Conservation (phyloP, 2,797 vertebrate species). For the Amazona finschi region DNA sequence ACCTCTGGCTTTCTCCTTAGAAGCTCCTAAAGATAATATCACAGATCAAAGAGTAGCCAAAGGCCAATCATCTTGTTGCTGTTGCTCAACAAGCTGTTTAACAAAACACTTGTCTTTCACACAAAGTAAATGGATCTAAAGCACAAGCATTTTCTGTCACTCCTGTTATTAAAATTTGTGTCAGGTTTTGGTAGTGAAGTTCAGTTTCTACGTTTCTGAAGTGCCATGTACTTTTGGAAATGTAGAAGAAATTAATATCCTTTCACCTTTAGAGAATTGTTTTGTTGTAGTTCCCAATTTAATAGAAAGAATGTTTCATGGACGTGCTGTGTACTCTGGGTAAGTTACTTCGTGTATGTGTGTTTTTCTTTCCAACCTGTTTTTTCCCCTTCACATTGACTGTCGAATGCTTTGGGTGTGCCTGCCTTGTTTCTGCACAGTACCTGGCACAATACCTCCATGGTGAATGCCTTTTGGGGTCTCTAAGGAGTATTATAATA, state of each 20-base stretch:
- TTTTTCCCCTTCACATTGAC: background rate
- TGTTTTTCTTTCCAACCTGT: background rate
- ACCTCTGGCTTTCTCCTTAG: slow-evolving; percentile 3
- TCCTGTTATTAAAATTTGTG: background rate
- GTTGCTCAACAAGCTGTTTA: slow-evolving; percentile 19
- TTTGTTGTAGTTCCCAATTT: background rate
- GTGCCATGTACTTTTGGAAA: background rate
- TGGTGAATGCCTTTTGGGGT: background rate
- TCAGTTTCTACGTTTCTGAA: background rate
- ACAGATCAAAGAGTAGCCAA: slow-evolving; percentile 35
- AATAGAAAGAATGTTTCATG: background rate
- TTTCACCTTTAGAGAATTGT: background rate
- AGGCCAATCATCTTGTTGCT: slow-evolving; percentile 6
- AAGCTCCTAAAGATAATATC: background rate
- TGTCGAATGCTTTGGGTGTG: background rate
- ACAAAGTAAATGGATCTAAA: background rate
- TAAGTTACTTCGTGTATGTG: background rate
- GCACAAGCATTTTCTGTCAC: background rate
- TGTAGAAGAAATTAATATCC: background rate
- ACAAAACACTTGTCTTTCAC: slow-evolving; percentile 11
- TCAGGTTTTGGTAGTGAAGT: background rate
- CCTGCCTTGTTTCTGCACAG: background rate
- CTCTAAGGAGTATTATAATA: background rate
- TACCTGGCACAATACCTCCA: background rate
- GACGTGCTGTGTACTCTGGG: background rate